Evolutionary conservation across 1,140 invertebrate genomes (phyloP).

Genomic region (Tetraneura akinire): DNA sequence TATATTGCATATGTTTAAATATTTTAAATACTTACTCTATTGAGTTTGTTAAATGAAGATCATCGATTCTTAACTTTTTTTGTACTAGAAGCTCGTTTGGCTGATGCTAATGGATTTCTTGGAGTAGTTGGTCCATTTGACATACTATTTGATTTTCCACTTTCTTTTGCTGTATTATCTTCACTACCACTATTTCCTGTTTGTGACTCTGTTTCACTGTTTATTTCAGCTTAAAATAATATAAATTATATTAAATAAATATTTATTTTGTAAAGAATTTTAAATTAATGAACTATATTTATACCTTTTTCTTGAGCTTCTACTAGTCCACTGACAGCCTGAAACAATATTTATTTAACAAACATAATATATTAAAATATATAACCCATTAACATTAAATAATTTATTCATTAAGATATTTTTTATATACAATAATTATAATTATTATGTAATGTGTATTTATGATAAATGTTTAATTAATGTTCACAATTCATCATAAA

Average conservation of each 20-base stretch:
- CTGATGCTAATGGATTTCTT: constrained; percentile 47
- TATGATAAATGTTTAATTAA: too few species aligned
- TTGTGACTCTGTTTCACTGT: constrained; percentile 88
- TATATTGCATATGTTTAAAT: too few species aligned
- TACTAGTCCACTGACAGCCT: constrained; percentile 81
- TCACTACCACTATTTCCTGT: constrained; percentile 71
- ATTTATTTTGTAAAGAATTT: background rate
- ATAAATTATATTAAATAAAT: constrained; percentile 39
- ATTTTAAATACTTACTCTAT: constrained; percentile 40
- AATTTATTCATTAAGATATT: too few species aligned
- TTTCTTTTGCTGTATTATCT: constrained; percentile 61
- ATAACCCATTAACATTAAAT: too few species aligned
- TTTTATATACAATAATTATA: too few species aligned
- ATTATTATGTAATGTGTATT: too few species aligned
- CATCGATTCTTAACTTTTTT: constrained; percentile 55
- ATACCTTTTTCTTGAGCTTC: constrained; percentile 73
- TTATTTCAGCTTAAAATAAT: constrained; percentile 71
- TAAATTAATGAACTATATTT: constrained; percentile 57
- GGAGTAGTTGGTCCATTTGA: constrained; percentile 52
- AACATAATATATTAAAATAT: background rate
- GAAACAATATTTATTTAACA: constrained; percentile 58
- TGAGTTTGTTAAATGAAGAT: constrained; percentile 51
- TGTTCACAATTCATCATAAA: too few species aligned
- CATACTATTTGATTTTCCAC: constrained; percentile 54
- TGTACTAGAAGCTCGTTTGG: constrained; percentile 53